Conservation (phyloP, 2,797 vertebrate species). For the Alcedo atthis region DNA sequence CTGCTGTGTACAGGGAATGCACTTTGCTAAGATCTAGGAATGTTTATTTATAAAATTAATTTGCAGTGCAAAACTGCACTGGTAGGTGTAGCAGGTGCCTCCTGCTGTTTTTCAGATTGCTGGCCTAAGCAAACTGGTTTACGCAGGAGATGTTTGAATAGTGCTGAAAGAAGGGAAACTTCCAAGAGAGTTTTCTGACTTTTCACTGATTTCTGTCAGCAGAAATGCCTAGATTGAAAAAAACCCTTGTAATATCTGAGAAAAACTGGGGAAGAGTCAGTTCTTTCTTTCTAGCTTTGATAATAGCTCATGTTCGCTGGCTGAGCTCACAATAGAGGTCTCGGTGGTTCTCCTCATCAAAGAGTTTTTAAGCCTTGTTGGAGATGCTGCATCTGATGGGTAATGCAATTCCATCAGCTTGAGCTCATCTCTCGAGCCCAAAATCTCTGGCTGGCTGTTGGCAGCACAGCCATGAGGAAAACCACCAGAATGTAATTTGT, state of each 20-base stretch:
- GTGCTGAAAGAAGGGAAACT: not conserved
- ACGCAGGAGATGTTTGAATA: not conserved
- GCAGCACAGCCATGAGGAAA: not conserved
- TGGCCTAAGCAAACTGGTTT: not conserved
- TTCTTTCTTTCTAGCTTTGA: not conserved
- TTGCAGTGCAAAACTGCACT: not conserved
- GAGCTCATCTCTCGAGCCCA: not conserved
- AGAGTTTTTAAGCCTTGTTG: not conserved
- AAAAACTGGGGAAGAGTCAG: rapidly evolving
- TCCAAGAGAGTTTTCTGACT: not conserved
- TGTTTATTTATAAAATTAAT: not conserved
- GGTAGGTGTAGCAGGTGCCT: not conserved
- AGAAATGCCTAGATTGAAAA: not conserved
- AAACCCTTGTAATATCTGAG: not conserved
- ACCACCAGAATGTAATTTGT: not conserved
- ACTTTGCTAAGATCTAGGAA: not conserved
- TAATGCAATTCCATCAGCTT: not conserved
- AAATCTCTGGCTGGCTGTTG: not conserved
- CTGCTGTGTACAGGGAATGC: not conserved
- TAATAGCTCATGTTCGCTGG: not conserved
- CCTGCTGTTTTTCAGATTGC: not conserved
- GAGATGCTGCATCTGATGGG: not conserved
- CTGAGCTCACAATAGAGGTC: not conserved
- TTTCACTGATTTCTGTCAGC: not conserved
- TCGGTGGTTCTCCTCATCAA: rapidly evolving